A percentile compares a stretch with the other conserved stretches of the same genome.
phyloP scores from a whole-genome alignment of 2,113 vertebrate species.

The Neotragus moschatus region DNA sequence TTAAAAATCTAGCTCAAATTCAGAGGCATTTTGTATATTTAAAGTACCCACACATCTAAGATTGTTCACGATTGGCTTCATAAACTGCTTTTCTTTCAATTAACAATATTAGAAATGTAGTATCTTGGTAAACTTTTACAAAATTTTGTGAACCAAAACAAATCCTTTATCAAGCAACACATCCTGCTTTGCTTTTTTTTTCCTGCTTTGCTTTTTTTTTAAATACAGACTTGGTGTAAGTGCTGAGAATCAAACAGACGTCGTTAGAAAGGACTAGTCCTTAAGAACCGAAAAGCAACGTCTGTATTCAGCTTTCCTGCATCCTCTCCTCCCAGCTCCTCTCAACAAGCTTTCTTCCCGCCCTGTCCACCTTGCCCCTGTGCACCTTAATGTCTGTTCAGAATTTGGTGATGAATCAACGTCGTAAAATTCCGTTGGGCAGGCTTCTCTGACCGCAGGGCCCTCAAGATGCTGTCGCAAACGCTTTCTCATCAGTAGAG shows the following conservation, averaged over 20 bases:
- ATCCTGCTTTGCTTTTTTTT: background rate
- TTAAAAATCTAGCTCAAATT: background rate
- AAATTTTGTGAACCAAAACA: background rate
- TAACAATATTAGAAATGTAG: background rate
- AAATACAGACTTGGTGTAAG: too few relatives aligned
- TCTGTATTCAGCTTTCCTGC: background rate
- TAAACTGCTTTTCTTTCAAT: constrained; percentile 3
- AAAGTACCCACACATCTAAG: background rate
- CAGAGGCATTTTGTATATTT: background rate
- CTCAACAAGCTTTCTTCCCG: background rate
- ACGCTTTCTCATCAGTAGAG: background rate
- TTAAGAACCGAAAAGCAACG: accelerated
- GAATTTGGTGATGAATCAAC: background rate
- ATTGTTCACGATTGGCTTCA: background rate
- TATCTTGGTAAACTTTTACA: background rate
- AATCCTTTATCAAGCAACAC: background rate
- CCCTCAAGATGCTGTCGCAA: too few relatives aligned
- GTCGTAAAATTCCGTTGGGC: background rate
- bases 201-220: background rate
- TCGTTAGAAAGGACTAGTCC: background rate
- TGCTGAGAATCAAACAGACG: background rate
- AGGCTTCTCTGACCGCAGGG: background rate
- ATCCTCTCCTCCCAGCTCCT: background rate
- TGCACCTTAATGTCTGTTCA: background rate
- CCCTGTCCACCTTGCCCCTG: background rate